These are phyloP conservation scores for Dascyllus trimaculatus DNA, from an alignment of 2,113 vertebrate species.

Conservation along the genomic window DNA sequence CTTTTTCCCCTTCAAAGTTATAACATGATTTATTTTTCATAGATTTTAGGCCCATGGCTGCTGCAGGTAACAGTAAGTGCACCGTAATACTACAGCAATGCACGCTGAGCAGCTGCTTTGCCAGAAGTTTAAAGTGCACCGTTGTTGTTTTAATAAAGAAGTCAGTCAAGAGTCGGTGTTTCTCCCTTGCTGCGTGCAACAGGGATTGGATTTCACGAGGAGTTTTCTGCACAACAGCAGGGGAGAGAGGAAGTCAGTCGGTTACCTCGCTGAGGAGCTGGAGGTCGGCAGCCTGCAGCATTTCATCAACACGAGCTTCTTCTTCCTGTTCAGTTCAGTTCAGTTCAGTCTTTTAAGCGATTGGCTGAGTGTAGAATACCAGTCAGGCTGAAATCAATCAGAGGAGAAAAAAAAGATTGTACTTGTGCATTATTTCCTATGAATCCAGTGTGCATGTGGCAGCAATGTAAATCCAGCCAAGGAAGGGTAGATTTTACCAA, in stretches of 20 bases:
- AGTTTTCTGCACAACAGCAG: background rate
- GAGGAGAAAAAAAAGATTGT: too few relatives aligned
- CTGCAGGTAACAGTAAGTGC: background rate
- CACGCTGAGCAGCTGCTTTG: background rate
- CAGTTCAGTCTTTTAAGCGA: too few relatives aligned
- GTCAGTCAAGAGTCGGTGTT: background rate
- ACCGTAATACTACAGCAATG: background rate
- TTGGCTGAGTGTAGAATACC: too few relatives aligned
- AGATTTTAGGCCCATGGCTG: background rate
- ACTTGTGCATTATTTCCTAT: too few relatives aligned
- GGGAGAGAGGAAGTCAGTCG: too few relatives aligned
- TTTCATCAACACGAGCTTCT: background rate
- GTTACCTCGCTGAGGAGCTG: background rate
- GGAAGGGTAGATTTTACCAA: too few relatives aligned
- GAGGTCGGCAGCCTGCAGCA: background rate
- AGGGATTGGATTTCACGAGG: background rate
- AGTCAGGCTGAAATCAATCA: too few relatives aligned
- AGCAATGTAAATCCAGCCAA: background rate
- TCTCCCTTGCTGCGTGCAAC: background rate
- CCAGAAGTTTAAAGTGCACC: background rate
- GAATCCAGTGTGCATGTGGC: background rate
- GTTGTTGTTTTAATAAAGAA: background rate
- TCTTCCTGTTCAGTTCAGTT: background rate
- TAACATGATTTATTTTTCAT: background rate
- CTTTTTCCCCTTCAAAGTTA: background rate